Conservation (phyloP, 1,140 invertebrate genomes). For the Frieseomelitta varia region DNA sequence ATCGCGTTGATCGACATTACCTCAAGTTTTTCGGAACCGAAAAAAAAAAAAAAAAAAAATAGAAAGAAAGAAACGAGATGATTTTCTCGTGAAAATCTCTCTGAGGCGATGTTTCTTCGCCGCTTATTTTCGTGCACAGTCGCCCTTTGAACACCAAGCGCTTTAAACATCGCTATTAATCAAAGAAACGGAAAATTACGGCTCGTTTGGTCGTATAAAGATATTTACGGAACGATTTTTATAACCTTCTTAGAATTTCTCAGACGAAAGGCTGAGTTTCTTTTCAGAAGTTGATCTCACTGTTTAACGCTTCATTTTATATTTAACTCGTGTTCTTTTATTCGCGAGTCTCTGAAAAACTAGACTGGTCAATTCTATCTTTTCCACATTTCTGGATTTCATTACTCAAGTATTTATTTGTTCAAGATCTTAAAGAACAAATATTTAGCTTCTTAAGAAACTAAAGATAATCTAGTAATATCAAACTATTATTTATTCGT, state of each 20-base stretch:
- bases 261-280: too few relatives aligned
- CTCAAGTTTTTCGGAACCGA: too few relatives aligned
- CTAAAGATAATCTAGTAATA: too few relatives aligned
- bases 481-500: too few relatives aligned
- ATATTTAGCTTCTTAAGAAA: too few relatives aligned
- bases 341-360: too few relatives aligned
- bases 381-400: background rate
- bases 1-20: background rate
- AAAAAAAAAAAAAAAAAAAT: background rate
- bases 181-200: constrained; percentile 8
- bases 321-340: too few relatives aligned
- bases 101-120: background rate
- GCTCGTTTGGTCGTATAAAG: background rate
- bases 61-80: background rate
- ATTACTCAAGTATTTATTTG: background rate
- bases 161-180: background rate
- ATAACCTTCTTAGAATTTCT: background rate
- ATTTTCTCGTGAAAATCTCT: background rate
- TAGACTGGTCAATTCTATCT: too few relatives aligned
- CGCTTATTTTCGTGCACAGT: background rate
- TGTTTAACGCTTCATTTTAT: background rate
- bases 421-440: background rate
- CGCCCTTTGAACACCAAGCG: background rate
- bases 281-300: background rate
- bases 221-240: background rate